phyloP scores from a whole-genome alignment of 2,888 invertebrate species.

The Diaperis boleti region DNA sequence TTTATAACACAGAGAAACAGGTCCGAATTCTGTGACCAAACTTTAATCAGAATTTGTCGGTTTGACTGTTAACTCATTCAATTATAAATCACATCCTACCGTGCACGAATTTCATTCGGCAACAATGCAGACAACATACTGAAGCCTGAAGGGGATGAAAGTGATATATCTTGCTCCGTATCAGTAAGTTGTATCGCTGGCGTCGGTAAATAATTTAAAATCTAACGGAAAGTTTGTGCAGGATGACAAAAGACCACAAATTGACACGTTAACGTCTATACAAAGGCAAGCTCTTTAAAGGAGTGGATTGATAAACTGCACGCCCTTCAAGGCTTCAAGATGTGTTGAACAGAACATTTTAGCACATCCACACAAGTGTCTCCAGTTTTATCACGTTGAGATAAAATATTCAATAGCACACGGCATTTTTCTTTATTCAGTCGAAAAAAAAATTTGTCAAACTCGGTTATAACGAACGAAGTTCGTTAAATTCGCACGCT shows the following conservation, averaged over 20 bases:
- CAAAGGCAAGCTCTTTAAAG: background rate
- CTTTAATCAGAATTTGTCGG: conserved; percentile 14
- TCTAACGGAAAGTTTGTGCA: background rate
- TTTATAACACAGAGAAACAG: conserved; percentile 1
- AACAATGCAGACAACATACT: background rate
- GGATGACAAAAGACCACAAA: background rate
- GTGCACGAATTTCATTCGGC: conserved; percentile 4
- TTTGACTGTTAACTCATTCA: conserved; percentile 10
- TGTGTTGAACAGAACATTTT: too few relatives aligned
- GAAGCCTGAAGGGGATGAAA: conserved; percentile 1
- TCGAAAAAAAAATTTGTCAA: too few relatives aligned
- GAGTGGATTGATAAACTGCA: background rate
- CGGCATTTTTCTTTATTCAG: too few relatives aligned
- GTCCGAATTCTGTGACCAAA: conserved; percentile 5
- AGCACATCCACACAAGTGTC: too few relatives aligned
- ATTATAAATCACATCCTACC: background rate
- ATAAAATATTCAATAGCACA: too few relatives aligned
- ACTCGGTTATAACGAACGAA: too few relatives aligned
- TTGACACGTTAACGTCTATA: background rate
- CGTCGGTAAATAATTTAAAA: conserved; percentile 9
- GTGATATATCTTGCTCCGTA: background rate
- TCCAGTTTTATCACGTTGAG: too few relatives aligned
- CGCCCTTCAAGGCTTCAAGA: too few relatives aligned
- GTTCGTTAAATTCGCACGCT: too few relatives aligned
- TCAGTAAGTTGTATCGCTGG: background rate